These are phyloP conservation scores for Chascanopsetta lugubris DNA, from an alignment of 2,113 vertebrate species.

Conservation along the genomic window DNA sequence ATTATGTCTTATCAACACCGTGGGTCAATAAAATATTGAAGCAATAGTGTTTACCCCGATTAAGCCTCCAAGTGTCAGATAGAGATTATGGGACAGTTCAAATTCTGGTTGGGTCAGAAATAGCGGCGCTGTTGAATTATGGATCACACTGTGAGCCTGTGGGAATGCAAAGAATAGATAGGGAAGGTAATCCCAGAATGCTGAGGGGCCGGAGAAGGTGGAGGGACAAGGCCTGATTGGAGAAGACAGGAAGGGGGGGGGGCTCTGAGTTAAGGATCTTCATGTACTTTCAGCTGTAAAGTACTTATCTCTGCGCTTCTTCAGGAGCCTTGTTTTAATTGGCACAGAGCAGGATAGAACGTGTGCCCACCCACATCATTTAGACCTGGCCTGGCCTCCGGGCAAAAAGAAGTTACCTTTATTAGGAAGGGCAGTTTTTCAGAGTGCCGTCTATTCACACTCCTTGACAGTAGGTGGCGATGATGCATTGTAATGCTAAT, in stretches of 20 bases:
- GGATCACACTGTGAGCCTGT: slow-evolving; percentile 69
- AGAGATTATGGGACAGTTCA: slow-evolving; percentile 74
- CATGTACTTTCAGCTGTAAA: slow-evolving; percentile 45
- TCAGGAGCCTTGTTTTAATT: slow-evolving; percentile 20
- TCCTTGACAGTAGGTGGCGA: no score
- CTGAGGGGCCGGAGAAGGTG: slow-evolving; percentile 55
- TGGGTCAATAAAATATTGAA: slow-evolving; percentile 78
- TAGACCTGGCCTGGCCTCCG: no score
- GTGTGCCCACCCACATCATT: no score
- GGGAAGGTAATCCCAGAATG: slow-evolving; percentile 75
- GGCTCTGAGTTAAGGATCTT: slow-evolving; percentile 55
- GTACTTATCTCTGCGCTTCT: slow-evolving; percentile 21
- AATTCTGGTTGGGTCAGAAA: slow-evolving; percentile 73
- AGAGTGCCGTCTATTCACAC: no score
- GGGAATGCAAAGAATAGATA: slow-evolving; percentile 74
- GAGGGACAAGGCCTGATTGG: slow-evolving; percentile 57
- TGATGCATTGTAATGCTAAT: no score
- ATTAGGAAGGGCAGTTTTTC: no score
- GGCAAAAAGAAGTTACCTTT: no score
- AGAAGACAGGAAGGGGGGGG: slow-evolving; percentile 55
- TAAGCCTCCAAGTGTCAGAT: slow-evolving; percentile 75
- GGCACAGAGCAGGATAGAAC: slow-evolving; percentile 7
- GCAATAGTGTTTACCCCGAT: slow-evolving; percentile 76
- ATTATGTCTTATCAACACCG: slow-evolving; percentile 76
- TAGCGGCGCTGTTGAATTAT: slow-evolving; percentile 74